These are phyloP conservation scores for Erannis defoliaria DNA, from an alignment of 2,888 invertebrate genomes.

Conservation along the genomic window DNA sequence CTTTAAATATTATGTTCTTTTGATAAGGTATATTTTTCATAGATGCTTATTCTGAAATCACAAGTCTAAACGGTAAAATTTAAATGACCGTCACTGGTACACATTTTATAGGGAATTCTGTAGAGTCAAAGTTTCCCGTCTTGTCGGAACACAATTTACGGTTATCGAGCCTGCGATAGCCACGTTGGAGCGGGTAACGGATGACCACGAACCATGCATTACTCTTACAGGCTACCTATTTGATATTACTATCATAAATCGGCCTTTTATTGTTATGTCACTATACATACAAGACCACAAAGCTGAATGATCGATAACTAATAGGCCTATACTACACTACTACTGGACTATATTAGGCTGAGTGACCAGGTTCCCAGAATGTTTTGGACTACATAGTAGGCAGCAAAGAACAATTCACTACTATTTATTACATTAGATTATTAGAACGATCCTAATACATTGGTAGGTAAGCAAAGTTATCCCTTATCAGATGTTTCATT, in stretches of 20 bases:
- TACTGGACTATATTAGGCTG: too few relatives aligned
- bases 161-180: slow-evolving; percentile 61
- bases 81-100: slow-evolving; percentile 29
- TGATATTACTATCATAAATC: slow-evolving; percentile 30
- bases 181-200: slow-evolving; percentile 46
- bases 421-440: too few relatives aligned
- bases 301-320: too few relatives aligned
- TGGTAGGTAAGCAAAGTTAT: too few relatives aligned
- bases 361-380: too few relatives aligned
- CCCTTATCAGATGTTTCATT: too few relatives aligned
- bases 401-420: too few relatives aligned
- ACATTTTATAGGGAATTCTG: slow-evolving; percentile 47
- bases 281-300: neutral
- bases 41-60: neutral
- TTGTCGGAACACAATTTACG: slow-evolving; percentile 56
- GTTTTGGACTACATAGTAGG: too few relatives aligned
- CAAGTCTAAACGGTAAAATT: slow-evolving; percentile 19
- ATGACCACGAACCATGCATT: slow-evolving; percentile 48
- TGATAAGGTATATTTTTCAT: too few relatives aligned
- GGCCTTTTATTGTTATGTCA: slow-evolving; percentile 2
- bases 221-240: slow-evolving; percentile 32
- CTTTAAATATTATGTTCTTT: too few relatives aligned
- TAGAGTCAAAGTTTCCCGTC: slow-evolving; percentile 52
- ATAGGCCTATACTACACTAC: too few relatives aligned
- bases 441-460: too few relatives aligned